Evolutionary conservation across 2,797 vertebrate genomes (phyloP), one percentile per base, ranked within the genome.

Genomic region (Dendrocincla tyrannina): DNA sequence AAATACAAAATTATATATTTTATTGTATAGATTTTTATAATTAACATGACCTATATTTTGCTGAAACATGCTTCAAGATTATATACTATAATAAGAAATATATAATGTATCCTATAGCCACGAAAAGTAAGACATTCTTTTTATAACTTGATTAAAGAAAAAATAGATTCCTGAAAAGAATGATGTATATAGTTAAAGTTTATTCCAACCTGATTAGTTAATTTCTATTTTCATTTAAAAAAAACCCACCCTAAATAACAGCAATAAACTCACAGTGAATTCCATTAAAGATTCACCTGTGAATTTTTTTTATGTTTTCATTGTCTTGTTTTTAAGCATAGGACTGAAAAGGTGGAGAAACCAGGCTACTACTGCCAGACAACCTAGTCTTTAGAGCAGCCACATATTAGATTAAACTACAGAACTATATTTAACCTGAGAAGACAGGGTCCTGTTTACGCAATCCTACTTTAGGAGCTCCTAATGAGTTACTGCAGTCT

Each of bases 371-470:
- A 8, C 18, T 56, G 23, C 33, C 39, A 77, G n/a, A 35, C 66
- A 80, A 33, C 32, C 39, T 0, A 50, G 80, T 88, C 39, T 85
- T 91, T 30, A 69, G 10, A 22, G 35, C 44, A 88, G 33, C 13
- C 60, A 63, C 17, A 10, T 35, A 77, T 49, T 79, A 91, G 90
- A 78, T 90, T 92, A 91, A 93, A 89, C 58, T 66, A 59, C 69
- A 90, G 66, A 75, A 91, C 66, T 88, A 94, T 93, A 97, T 90
- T 94, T 96, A 96, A 94, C 82, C 79, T 20, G 24, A 89, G 79
- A 78, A 91, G 64, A 91, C 76, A 95, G 47, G 62, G 91, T 88
- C 91, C 63, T 60, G 30, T 79, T 94, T 95, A 88, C 42, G 63
- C 91, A 96, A 96, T 93, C 85, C 74, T 76, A 53, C 91, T 96